Evolutionary conservation across 2,888 invertebrate genomes (phyloP).

Genomic region (Drosophila birchii): DNA sequence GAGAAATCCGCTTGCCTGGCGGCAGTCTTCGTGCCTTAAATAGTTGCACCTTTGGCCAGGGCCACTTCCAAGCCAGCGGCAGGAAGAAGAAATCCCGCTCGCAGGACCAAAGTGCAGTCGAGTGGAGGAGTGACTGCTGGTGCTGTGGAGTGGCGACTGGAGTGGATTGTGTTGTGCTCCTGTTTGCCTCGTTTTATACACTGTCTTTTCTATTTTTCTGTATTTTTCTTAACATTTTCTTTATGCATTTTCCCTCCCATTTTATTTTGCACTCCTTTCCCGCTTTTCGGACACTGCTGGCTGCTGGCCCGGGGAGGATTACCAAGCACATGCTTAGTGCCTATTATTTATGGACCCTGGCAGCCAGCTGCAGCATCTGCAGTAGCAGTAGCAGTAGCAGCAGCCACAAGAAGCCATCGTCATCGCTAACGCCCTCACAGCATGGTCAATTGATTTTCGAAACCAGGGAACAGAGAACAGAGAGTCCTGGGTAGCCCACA

Average conservation of each 20-base stretch:
- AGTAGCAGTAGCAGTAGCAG: background rate
- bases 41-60: slow-evolving; percentile 43
- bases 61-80: slow-evolving; percentile 14
- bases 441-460: slow-evolving; percentile 41
- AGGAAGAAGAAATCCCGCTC: slow-evolving; percentile 6
- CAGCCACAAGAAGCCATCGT: slow-evolving; percentile 33
- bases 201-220: slow-evolving; percentile 7
- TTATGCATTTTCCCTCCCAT: background rate
- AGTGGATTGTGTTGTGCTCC: slow-evolving; percentile 40
- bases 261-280: background rate
- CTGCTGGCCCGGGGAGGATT: slow-evolving; percentile 35
- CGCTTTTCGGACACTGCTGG: slow-evolving; percentile 24
- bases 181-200: slow-evolving; percentile 12
- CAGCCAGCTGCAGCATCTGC: slow-evolving; percentile 15
- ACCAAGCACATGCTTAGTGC: slow-evolving; percentile 49
- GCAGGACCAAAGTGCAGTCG: slow-evolving; percentile 17
- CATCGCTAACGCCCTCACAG: slow-evolving; percentile 9
- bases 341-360: slow-evolving; percentile 49
- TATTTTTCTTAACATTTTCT: slow-evolving; percentile 10
- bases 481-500: background rate
- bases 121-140: slow-evolving; percentile 12
- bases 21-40: slow-evolving; percentile 34
- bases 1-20: slow-evolving; percentile 7
- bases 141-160: slow-evolving; percentile 29
- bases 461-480: background rate